Conservation (phyloP, 2,113 vertebrate species). For the Dinomys branickii region DNA sequence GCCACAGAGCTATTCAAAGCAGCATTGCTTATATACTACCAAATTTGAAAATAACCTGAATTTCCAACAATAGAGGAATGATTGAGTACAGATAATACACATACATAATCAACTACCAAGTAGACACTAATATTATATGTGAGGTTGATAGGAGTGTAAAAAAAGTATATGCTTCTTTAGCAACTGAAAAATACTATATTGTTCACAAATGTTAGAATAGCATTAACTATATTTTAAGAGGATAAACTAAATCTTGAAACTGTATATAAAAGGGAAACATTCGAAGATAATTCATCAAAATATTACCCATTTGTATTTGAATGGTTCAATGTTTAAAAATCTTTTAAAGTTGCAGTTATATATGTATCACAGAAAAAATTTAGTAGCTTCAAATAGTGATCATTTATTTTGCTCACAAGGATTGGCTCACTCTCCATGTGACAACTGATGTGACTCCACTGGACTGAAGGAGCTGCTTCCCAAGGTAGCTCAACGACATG, state of each 20-base stretch:
- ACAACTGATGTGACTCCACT: neutral
- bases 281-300: neutral
- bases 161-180: slow-evolving; percentile 21
- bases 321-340: neutral
- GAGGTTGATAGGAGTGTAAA: neutral
- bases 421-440: neutral
- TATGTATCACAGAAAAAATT: neutral
- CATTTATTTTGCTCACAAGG: neutral
- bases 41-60: slow-evolving; percentile 19
- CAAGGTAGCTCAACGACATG: neutral
- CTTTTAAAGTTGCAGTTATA: neutral
- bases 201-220: neutral
- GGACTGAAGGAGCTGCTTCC: neutral
- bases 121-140: neutral
- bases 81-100: slow-evolving; percentile 5
- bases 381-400: neutral
- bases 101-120: neutral
- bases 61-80: slow-evolving; percentile 26
- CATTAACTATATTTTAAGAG: neutral
- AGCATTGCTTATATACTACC: neutral
- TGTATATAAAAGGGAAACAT: neutral
- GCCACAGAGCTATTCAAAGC: neutral
- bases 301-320: neutral
- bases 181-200: slow-evolving; percentile 29
- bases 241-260: slow-evolving; percentile 11